These are phyloP conservation scores for Tenthredo amoena DNA, from an alignment of 2,888 invertebrate species.

Conservation along the genomic window DNA sequence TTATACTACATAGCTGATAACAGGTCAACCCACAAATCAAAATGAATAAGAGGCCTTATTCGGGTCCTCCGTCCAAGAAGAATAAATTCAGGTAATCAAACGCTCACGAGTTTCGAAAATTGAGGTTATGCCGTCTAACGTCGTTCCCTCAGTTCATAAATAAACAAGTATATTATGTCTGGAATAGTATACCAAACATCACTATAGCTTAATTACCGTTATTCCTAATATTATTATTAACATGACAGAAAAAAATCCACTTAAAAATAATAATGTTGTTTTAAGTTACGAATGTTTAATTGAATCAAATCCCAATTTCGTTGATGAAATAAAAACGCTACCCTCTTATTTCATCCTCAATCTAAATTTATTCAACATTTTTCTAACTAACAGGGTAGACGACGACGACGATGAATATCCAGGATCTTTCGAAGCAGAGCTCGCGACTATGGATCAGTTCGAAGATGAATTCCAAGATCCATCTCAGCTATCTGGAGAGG, in stretches of 20 bases:
- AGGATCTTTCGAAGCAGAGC: constrained; percentile 85
- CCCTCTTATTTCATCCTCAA: background rate
- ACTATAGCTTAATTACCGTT: background rate
- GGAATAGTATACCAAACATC: background rate
- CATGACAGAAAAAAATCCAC: background rate
- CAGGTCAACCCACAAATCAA: background rate
- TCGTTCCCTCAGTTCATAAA: background rate
- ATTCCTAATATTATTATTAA: background rate
- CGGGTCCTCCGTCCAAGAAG: constrained; percentile 60
- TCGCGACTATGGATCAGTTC: constrained; percentile 84
- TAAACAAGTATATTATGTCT: background rate
- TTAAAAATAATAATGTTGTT: background rate
- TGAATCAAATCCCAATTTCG: background rate
- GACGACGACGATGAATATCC: constrained; percentile 83
- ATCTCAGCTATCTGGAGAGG: constrained; percentile 79
- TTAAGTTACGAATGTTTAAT: background rate
- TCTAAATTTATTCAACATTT: background rate
- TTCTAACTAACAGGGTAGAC: constrained; percentile 59
- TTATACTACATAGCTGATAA: background rate
- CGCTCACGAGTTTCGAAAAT: constrained; percentile 6
- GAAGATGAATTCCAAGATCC: constrained; percentile 80
- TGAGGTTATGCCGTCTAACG: constrained; percentile 46
- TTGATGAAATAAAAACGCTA: background rate
- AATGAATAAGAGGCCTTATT: constrained; percentile 60
- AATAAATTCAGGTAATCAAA: constrained; percentile 60